These are phyloP conservation scores for Pimpla rufipes DNA, from an alignment of 2,888 invertebrate species.

Conservation along the genomic window DNA sequence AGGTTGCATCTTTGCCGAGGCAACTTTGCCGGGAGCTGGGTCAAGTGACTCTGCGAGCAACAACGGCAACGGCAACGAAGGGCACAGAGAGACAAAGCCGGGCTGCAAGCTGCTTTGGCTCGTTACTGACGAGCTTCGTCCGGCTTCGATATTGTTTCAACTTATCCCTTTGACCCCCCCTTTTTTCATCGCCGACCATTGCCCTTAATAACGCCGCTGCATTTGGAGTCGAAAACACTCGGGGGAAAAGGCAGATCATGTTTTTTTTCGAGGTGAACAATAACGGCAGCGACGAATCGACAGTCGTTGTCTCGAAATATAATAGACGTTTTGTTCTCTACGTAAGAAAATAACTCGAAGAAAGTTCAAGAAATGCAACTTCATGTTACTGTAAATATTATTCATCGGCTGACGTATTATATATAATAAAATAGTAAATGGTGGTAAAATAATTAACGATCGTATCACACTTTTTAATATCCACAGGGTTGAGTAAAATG, in stretches of 20 bases:
- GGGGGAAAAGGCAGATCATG: not conserved
- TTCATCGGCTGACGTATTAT: no score
- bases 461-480: no score
- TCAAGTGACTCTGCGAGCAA: slow-evolving; percentile 28
- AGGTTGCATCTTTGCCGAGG: slow-evolving; percentile 56
- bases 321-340: not conserved
- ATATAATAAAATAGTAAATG: no score
- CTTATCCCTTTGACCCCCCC: slow-evolving; percentile 45
- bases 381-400: no score
- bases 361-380: no score
- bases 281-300: not conserved
- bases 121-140: slow-evolving; percentile 21
- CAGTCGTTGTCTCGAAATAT: not conserved
- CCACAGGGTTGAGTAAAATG: no score
- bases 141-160: slow-evolving; percentile 37
- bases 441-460: no score
- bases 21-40: slow-evolving; percentile 59
- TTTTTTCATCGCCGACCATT: slow-evolving; percentile 5
- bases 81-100: not conserved
- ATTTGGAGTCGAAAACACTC: not conserved
- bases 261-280: not conserved
- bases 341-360: no score
- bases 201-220: not conserved
- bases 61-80: slow-evolving; percentile 29
- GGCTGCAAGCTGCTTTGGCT: slow-evolving; percentile 28